These are phyloP conservation scores for Drosophila parabipectinata DNA, from an alignment of 1,140 invertebrate species.

Conservation along the genomic window DNA sequence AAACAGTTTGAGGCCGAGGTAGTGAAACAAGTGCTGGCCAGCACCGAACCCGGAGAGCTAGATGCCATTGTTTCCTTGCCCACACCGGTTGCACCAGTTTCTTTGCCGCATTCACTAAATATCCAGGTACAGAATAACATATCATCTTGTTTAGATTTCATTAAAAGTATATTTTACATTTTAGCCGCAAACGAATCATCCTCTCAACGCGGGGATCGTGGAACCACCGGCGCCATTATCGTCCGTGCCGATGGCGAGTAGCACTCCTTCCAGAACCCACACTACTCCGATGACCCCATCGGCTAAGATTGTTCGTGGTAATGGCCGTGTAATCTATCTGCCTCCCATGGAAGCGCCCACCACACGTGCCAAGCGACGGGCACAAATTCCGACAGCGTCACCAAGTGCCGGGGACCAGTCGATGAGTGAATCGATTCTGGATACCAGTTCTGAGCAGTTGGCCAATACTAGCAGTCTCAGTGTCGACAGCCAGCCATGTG, in stretches of 20 bases:
- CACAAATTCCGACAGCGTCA: conserved; percentile 49
- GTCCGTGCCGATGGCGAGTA: conserved; percentile 55
- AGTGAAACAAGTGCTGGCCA: conserved; percentile 86
- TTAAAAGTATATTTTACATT: background rate
- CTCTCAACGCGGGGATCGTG: background rate
- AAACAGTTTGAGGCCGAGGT: conserved; percentile 88
- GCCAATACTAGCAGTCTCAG: conserved; percentile 43
- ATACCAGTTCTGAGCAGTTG: conserved; percentile 35
- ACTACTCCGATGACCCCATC: background rate
- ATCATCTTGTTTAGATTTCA: background rate
- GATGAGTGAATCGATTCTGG: conserved; percentile 36
- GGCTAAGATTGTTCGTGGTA: conserved; percentile 88
- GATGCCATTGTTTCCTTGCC: conserved; percentile 55
- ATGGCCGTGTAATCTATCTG: conserved; percentile 89
- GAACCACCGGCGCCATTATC: conserved; percentile 3
- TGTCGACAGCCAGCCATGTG: conserved; percentile 21
- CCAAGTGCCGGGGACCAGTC: conserved; percentile 36
- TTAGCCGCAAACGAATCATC: conserved; percentile 22
- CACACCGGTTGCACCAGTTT: conserved; percentile 19
- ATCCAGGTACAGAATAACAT: conserved; percentile 15
- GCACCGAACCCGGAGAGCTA: conserved; percentile 44
- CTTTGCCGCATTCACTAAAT: background rate
- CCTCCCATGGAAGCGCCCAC: conserved; percentile 92
- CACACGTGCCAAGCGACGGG: conserved; percentile 85
- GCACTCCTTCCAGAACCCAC: conserved; percentile 49